phyloP scores from a whole-genome alignment of 2,888 invertebrate genomes.

The Neoaliturus tenellus region DNA sequence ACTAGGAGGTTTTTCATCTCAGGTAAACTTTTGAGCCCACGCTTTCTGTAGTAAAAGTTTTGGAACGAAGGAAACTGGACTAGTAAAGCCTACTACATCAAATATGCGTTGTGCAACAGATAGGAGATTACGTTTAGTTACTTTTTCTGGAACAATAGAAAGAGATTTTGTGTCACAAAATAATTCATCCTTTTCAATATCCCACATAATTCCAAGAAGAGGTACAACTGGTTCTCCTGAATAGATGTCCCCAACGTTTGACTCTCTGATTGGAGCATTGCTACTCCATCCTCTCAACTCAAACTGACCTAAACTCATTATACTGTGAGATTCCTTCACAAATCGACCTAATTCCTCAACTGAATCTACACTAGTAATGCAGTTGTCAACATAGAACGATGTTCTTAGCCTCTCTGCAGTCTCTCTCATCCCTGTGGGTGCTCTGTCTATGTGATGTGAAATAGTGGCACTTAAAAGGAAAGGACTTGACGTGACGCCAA shows the following conservation, averaged over 20 bases:
- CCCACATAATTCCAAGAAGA: conserved; percentile 48
- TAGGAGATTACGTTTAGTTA: conserved; percentile 53
- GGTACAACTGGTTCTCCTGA: too few relatives aligned
- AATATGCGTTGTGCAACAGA: conserved; percentile 62
- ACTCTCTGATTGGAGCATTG: too few relatives aligned
- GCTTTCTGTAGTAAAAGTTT: conserved; percentile 64
- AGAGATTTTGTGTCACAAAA: conserved; percentile 37
- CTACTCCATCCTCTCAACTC: conserved; percentile 58
- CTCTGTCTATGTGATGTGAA: conserved; percentile 52
- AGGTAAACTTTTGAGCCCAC: conserved; percentile 25
- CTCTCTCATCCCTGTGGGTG: not conserved
- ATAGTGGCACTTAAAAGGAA: conserved; percentile 60
- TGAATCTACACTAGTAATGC: conserved; percentile 45
- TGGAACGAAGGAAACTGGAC: conserved; percentile 60
- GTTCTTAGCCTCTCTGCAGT: conserved; percentile 40
- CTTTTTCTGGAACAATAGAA: not conserved
- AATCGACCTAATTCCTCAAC: conserved; percentile 45
- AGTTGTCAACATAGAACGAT: conserved; percentile 58
- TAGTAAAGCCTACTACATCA: conserved; percentile 64
- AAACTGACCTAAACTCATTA: conserved; percentile 51
- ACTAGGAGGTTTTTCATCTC: not conserved
- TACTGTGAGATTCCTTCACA: not conserved
- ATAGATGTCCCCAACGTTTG: not conserved
- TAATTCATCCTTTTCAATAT: conserved; percentile 53
- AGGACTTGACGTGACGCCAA: conserved; percentile 56